A percentile compares a stretch with the other conserved stretches of the same genome.
Evolutionary conservation across 2,797 vertebrate species (phyloP).

Genomic region (Phrynocephalus vlangalii): DNA sequence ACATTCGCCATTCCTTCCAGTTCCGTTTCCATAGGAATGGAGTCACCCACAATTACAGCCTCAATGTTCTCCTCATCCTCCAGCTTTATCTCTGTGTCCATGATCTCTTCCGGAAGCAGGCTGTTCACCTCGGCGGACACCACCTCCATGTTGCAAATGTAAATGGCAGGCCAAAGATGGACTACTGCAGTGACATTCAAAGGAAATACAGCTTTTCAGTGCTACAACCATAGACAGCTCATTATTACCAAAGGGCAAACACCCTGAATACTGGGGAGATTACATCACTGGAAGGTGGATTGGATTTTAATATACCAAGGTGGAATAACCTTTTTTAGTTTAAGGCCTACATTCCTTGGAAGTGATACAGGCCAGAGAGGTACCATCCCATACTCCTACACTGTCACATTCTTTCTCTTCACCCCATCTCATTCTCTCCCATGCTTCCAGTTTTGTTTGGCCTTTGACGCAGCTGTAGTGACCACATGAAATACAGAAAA

Average conservation of each 20-base stretch:
- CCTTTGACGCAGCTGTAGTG: too few species aligned
- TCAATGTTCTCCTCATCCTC: constrained; percentile 87
- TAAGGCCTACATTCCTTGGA: neutral
- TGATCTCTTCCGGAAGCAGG: constrained; percentile 98
- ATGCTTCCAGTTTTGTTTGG: neutral
- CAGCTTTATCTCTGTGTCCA: constrained; percentile 91
- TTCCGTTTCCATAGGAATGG: constrained; percentile 96
- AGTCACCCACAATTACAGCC: constrained; percentile 78
- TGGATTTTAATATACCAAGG: neutral
- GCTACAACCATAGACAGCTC: constrained; percentile 39
- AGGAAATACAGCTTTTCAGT: constrained; percentile 45
- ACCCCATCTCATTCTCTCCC: neutral
- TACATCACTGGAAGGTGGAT: too few species aligned
- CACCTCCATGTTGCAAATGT: constrained; percentile 88
- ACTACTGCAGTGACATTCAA: constrained; percentile 70
- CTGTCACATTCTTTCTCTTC: neutral
- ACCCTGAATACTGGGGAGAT: too few species aligned
- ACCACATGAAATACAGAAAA: neutral
- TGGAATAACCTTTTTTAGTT: neutral
- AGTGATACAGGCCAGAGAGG: neutral
- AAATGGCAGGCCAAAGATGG: constrained; percentile 67
- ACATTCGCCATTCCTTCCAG: constrained; percentile 86
- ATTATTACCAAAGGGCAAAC: too few species aligned
- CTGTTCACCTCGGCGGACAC: constrained; percentile 97
- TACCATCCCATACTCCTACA: too few species aligned